Evolutionary conservation across 37 sponge, comb jelly and placozoan genomes (phyloP).

Genomic region (Aplysina aerophoba): DNA sequence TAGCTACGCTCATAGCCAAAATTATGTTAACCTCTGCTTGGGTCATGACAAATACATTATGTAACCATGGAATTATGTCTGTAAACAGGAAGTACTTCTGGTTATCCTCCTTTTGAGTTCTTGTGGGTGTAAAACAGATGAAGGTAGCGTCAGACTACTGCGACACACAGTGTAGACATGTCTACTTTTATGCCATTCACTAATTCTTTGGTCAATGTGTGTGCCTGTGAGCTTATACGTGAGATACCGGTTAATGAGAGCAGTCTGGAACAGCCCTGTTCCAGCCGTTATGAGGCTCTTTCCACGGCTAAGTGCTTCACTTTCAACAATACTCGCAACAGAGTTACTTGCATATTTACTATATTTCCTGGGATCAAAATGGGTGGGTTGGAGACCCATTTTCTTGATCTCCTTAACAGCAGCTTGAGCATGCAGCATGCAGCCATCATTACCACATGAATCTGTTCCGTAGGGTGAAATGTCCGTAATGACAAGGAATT

Average conservation of each 20-base stretch:
- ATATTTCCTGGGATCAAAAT: background rate
- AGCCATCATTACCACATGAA: background rate
- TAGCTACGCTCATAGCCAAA: too few species aligned
- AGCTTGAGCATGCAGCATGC: background rate
- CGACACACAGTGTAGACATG: too few species aligned
- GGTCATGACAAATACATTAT: too few species aligned
- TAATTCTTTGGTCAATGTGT: too few species aligned
- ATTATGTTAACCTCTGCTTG: too few species aligned
- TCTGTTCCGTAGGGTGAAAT: slow-evolving; percentile 30
- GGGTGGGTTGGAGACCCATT: background rate
- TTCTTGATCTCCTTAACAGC: background rate
- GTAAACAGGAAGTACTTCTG: too few species aligned
- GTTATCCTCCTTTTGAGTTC: too few species aligned
- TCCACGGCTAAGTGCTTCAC: background rate
- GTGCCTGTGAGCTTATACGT: too few species aligned
- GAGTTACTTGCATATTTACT: background rate
- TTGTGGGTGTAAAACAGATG: too few species aligned
- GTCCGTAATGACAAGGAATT: background rate
- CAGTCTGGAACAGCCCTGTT: background rate
- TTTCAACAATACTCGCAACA: slow-evolving; percentile 8
- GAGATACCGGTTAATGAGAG: background rate
- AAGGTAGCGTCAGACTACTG: too few species aligned
- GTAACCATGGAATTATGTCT: too few species aligned
- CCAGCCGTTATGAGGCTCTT: background rate
- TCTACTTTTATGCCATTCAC: too few species aligned